Evolutionary conservation across 30 jellyfish, hydroid and myxozoan species (phyloP), one percentile per base, ranked within the genome.

Genomic region (Cassiopea xamachana): DNA sequence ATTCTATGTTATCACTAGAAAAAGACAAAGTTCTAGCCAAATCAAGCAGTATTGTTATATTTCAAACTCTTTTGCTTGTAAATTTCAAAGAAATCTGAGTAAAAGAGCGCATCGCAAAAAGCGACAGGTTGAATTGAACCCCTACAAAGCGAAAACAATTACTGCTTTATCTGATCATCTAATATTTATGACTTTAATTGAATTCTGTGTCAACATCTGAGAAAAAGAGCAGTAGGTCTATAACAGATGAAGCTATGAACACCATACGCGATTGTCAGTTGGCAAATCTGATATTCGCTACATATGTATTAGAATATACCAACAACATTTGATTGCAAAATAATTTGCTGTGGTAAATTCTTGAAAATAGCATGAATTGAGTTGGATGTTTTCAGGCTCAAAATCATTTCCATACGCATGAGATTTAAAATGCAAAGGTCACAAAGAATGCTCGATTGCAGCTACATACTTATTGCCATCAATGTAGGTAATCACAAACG

Each of bases 141-240:
- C 39, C 16, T 39, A 19, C 80, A 71, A 71, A 71, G 51, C 74
- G 51, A 71, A 71, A 71, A 71, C 80, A 71, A 71, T 71, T 71
- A 19, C 80, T 43, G 50, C 80, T 71, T 71, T 71, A 71, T 71
- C 80, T 71, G 80, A 39, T 71, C 80, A 71, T 71, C 80, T 27
- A 71, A 71, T 71, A 71, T 71, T 71, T 71, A 71, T 71, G 55
- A 71, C 51, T 51, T 71, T 71, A 71, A 71, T 71, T 71, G 80
- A 71, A 71, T 71, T 71, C 80, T 71, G 16, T 16, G 80, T 71
- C 80, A 71, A 71, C 80, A 71, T 71, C 50, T 71, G 80, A 71
- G 55, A 68, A 71, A 71, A 71, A 71, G 80, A 71, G 80, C 80
- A 71, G 16, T 27, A 15, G 51, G 27, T 7, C 17, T 55, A 27